These are phyloP conservation scores for Schizothorax lantsangensis DNA, from an alignment of 2,797 vertebrate species.

Conservation along the genomic window DNA sequence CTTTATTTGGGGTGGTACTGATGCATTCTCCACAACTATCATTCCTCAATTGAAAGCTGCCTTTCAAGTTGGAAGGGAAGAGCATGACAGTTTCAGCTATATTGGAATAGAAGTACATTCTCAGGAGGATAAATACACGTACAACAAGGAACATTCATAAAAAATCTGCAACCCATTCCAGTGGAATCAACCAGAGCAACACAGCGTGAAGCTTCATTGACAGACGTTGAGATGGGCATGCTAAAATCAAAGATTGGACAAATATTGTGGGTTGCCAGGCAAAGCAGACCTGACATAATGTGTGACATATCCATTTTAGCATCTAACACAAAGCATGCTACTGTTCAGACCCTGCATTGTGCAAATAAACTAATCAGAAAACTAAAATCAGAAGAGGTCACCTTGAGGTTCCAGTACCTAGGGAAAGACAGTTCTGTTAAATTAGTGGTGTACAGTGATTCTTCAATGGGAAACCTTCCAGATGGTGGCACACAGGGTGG, in stretches of 20 bases:
- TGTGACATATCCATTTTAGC: slow-evolving; percentile 44
- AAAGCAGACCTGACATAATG: slow-evolving; percentile 37
- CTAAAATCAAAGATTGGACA: slow-evolving; percentile 52
- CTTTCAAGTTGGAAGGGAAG: slow-evolving; percentile 48
- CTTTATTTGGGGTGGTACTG: slow-evolving; percentile 46
- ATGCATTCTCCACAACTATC: slow-evolving; percentile 11
- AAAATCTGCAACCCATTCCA: slow-evolving; percentile 45
- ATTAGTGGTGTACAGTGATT: slow-evolving; percentile 44
- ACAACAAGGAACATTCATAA: neutral
- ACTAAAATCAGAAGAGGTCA: slow-evolving; percentile 46
- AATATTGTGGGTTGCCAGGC: slow-evolving; percentile 50
- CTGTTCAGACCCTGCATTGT: slow-evolving; percentile 40
- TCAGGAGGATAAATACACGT: neutral
- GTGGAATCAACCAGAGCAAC: slow-evolving; percentile 30
- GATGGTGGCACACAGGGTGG: slow-evolving; percentile 42
- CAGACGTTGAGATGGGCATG: slow-evolving; percentile 20
- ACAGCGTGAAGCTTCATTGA: slow-evolving; percentile 27
- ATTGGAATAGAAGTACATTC: neutral
- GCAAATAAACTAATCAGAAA: slow-evolving; percentile 43
- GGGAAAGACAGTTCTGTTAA: slow-evolving; percentile 41
- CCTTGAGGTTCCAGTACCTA: slow-evolving; percentile 49
- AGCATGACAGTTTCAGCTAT: slow-evolving; percentile 42
- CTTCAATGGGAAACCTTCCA: slow-evolving; percentile 50
- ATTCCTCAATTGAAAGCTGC: slow-evolving; percentile 39
- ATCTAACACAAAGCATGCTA: slow-evolving; percentile 41